Conservation (phyloP, 2,113 vertebrate genomes). For the Sminthopsis crassicaudata region DNA sequence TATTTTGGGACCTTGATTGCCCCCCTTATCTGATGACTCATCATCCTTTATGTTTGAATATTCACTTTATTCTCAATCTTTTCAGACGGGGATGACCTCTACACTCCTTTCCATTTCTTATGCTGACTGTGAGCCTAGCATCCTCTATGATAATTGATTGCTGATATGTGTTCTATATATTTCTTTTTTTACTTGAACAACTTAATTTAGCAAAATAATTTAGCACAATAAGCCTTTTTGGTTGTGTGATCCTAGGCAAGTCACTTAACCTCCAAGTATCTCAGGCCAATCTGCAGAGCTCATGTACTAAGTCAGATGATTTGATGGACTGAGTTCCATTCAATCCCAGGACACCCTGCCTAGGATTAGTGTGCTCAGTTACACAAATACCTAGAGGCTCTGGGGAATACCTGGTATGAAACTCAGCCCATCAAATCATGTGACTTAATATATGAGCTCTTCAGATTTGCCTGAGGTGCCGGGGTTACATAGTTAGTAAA, state of each 20-base stretch:
- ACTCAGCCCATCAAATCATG: background rate
- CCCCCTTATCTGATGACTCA: background rate
- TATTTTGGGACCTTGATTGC: background rate
- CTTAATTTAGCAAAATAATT: background rate
- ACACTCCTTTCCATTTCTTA: background rate
- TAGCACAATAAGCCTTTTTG: background rate
- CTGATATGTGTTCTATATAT: background rate
- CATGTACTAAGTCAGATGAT: background rate
- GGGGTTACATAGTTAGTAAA: background rate
- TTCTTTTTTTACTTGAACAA: background rate
- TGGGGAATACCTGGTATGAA: background rate
- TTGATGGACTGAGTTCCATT: background rate
- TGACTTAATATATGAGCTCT: background rate
- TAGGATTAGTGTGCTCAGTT: background rate
- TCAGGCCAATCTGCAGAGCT: background rate
- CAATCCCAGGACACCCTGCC: background rate
- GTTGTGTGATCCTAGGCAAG: background rate
- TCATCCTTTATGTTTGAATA: background rate
- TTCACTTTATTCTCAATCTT: background rate
- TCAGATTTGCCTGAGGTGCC: background rate
- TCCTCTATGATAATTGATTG: background rate
- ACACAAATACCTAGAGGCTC: background rate
- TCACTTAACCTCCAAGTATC: background rate
- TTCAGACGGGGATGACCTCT: background rate
- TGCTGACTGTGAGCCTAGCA: background rate